A percentile compares a stretch with the other conserved stretches of the same genome.
These are phyloP conservation scores for Thymelicus sylvestris DNA, from an alignment of 2,888 invertebrate genomes.

Conservation along the genomic window DNA sequence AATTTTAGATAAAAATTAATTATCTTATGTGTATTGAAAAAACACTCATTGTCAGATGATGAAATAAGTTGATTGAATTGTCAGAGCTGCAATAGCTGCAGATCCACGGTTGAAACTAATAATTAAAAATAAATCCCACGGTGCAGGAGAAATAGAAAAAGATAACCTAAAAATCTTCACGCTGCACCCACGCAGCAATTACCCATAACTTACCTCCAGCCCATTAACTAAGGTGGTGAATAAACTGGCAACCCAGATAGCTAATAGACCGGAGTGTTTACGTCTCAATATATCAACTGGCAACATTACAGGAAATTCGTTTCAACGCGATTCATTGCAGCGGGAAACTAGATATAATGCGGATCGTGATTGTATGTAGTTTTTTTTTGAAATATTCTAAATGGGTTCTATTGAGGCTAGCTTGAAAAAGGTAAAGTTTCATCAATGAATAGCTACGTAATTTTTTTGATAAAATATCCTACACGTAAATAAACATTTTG, in stretches of 20 bases:
- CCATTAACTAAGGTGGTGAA: conserved; percentile 26
- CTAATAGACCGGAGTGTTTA: conserved; percentile 36
- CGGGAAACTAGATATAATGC: neutral
- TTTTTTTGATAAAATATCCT: too few relatives aligned
- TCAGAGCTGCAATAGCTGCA: neutral
- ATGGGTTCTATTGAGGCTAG: neutral
- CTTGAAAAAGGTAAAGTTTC: too few relatives aligned
- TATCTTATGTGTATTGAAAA: too few relatives aligned
- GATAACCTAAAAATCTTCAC: conserved; percentile 11
- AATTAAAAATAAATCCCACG: neutral
- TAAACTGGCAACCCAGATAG: conserved; percentile 39
- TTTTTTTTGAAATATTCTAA: neutral
- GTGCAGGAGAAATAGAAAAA: neutral
- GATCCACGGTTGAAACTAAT: neutral
- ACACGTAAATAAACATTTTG: too few relatives aligned
- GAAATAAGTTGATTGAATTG: neutral
- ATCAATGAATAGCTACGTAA: too few relatives aligned
- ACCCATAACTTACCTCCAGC: conserved; percentile 18
- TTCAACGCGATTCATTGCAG: conserved; percentile 21
- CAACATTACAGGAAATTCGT: conserved; percentile 31
- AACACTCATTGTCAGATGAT: too few relatives aligned
- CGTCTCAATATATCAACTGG: conserved; percentile 33
- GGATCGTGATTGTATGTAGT: neutral
- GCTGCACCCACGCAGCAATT: conserved; percentile 13
- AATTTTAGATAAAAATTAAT: too few relatives aligned